Evolutionary conservation across 2,888 invertebrate species (phyloP), one percentile per base, ranked within the genome.

Genomic region (Microchrysa polita): DNA sequence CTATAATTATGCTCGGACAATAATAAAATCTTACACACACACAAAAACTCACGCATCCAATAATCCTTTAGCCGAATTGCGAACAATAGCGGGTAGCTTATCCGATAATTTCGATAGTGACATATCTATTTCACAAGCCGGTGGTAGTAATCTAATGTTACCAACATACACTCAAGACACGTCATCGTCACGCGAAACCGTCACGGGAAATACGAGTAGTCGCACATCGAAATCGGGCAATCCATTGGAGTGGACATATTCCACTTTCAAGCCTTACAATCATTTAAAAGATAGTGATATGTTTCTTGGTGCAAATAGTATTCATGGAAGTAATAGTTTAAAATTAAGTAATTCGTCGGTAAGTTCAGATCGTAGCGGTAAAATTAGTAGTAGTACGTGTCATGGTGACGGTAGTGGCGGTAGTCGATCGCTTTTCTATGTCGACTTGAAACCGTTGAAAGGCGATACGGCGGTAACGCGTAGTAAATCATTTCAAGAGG

Each of bases 401-500:
- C 74, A 67, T 72, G 73, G 67, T 57, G 63, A 73, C 18, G 57
- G 59, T 57, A 44, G 57, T 16, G 22, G 18, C 57, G 67, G 34
- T 42, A 69, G 57, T 69, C 27, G 69, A 23, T 69, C 69, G 20
- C 16, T 69, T 9, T 69, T 69, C 34, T 69, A 69, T 69, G 44
- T 40, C 57, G 63, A 73, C 63, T 63, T 73, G 22, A 61, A 63
- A 63, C 73, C 60, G 2, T 40, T 63, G 40, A 60, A 61, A 55
- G 61, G 73, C 71, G 72, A 67, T 16, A 80, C 82, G 16, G 7
- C 7, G 7, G 84, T 84, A 55, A 80, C 80, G 0, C 81, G 85
- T 44, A 85, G 85, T 78, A 83, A 83, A 77, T 85, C 85, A n/a
- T 85, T 85, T 78, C 85, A 85, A 79, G 85, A 84, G 74, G 80